Evolutionary conservation across 2,797 vertebrate species (phyloP), one percentile per base, ranked within the genome.

Genomic region (Nasua narica): DNA sequence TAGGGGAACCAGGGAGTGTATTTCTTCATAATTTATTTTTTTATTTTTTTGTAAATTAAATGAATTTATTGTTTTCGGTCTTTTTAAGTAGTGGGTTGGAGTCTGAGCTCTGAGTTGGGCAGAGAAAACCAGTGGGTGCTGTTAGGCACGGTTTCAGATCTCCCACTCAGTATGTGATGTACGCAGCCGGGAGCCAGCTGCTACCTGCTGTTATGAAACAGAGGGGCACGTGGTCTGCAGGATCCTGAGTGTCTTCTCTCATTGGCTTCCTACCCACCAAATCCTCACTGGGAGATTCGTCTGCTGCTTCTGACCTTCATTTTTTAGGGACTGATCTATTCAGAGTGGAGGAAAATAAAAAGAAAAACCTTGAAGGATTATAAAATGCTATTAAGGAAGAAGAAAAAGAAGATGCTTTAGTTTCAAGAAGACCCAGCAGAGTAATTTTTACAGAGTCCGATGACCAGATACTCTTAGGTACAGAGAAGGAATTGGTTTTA

Each of bases 191-290:
- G 29, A 81, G 13, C n/a, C 54, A 62, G 37, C 13, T 46, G 23
- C 35, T 40, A 21, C 18, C 40, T 52, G 40, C 27, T 93, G 37
- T 72, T 58, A 2, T 29, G 21, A 52, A 16, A 15, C 58, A 69
- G 56, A 43, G 50, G 16, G 77, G 1, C 37, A 8, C 12, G 5
- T 65, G 48, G 50, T n/a, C 21, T 16, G 2, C 5, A 40, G 48
- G 40, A 25, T 4, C 35, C 52, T 19, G 15, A 65, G 16, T 2
- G 21, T 40, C 32, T 40, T 35, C 18, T 35, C 18, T 92, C 32
- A 19, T 3, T 56, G 37, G 8, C 3, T 7, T 70, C 7, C 0
- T 21, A 5, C 5, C 58, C 15, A 14, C 3, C 58, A 56, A 5
- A 18, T 50, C 40, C 21, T 77, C 40, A 10, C 23, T 2, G 19